Conservation (phyloP, 2,113 vertebrate species). For the Trichechus manatus region DNA sequence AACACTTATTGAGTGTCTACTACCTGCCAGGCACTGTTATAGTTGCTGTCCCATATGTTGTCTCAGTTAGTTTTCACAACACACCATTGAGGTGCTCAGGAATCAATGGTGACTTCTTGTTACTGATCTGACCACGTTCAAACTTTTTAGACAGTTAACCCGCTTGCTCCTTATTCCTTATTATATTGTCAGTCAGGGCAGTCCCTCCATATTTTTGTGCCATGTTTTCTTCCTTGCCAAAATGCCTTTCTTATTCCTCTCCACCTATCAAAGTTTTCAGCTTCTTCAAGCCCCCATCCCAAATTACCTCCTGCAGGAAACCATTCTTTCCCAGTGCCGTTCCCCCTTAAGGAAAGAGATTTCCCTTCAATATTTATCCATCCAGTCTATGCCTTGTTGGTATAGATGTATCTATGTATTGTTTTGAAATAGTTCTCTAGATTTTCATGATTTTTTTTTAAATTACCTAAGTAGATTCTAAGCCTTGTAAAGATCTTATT, state of each 20-base stretch:
- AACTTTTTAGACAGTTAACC: neutral
- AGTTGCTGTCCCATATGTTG: neutral
- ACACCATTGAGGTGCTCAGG: neutral
- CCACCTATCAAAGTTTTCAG: neutral
- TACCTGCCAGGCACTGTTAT: fast-evolving
- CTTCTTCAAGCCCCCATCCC: neutral
- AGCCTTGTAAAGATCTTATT: neutral
- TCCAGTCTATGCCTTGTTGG: neutral
- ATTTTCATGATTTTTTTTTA: neutral
- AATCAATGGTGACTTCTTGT: neutral
- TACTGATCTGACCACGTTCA: neutral
- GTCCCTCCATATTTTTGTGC: neutral
- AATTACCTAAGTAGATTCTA: neutral
- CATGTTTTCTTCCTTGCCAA: neutral
- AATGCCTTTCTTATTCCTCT: neutral
- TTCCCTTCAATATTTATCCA: neutral
- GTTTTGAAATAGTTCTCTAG: neutral
- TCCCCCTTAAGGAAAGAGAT: too few relatives aligned
- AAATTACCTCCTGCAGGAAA: neutral
- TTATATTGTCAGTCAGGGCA: fast-evolving
- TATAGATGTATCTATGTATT: neutral
- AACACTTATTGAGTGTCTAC: too few relatives aligned
- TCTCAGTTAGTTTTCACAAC: neutral
- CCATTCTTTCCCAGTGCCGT: neutral
- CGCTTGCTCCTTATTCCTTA: fast-evolving